Evolutionary conservation across 1,140 invertebrate genomes (phyloP).

Genomic region (Bombus terrestris): DNA sequence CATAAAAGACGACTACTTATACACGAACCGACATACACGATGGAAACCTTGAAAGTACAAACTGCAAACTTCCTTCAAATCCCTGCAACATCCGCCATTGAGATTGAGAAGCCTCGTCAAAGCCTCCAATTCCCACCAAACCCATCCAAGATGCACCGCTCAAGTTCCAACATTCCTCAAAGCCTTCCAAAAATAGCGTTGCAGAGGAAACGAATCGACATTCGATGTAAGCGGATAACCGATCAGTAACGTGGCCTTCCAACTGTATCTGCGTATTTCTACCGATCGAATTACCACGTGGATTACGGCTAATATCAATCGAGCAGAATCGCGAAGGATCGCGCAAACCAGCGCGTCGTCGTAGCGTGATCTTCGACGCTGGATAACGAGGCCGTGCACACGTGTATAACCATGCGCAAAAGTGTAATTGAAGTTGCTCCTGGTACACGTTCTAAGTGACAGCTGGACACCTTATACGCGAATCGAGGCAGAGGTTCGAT

Average conservation of each 20-base stretch:
- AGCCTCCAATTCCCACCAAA: too few relatives aligned
- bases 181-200: neutral
- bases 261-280: neutral
- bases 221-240: conserved; percentile 1
- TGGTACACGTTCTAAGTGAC: conserved; percentile 74
- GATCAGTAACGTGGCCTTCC: neutral
- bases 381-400: conserved; percentile 36
- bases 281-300: conserved; percentile 40
- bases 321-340: conserved; percentile 1
- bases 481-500: conserved; percentile 8
- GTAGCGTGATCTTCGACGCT: neutral
- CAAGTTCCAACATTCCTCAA: neutral
- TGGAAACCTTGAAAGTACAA: too few relatives aligned
- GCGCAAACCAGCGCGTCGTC: neutral
- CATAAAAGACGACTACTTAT: too few relatives aligned
- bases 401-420: conserved; percentile 5
- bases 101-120: too few relatives aligned
- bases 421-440: conserved; percentile 77
- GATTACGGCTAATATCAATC: conserved; percentile 47
- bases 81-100: too few relatives aligned
- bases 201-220: neutral
- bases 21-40: too few relatives aligned
- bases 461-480: conserved; percentile 78
- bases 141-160: too few relatives aligned
- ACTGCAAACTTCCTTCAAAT: too few relatives aligned